These are phyloP conservation scores for Unio pictorum DNA, from an alignment of 2,888 invertebrate species.

Conservation along the genomic window DNA sequence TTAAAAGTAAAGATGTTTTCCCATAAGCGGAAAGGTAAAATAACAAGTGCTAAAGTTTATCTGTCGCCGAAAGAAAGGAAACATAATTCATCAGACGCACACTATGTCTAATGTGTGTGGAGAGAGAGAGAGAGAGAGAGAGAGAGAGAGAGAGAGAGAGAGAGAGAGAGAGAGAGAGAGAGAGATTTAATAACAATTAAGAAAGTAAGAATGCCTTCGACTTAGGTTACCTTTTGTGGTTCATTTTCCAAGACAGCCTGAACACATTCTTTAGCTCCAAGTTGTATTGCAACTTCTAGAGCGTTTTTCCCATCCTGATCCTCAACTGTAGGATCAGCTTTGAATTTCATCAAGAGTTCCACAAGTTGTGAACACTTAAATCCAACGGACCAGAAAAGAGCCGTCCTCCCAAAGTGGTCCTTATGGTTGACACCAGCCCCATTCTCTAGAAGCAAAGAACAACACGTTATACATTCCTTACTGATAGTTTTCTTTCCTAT, in stretches of 20 bases:
- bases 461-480: slow-evolving; percentile 35
- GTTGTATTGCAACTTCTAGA: slow-evolving; percentile 39
- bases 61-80: no score
- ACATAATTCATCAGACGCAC: no score
- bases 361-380: slow-evolving; percentile 30
- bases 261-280: slow-evolving; percentile 36
- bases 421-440: slow-evolving; percentile 41
- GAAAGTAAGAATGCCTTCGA: no score
- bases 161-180: no score
- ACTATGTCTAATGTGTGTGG: no score
- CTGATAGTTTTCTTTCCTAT: slow-evolving; percentile 28
- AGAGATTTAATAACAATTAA: no score
- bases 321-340: slow-evolving; percentile 31
- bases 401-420: slow-evolving; percentile 40
- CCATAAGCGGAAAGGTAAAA: no score
- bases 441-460: slow-evolving; percentile 32
- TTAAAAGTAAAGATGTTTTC: no score
- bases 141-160: no score
- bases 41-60: no score
- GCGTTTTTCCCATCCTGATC: slow-evolving; percentile 44
- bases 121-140: no score
- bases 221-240: slow-evolving; percentile 10
- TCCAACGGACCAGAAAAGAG: slow-evolving; percentile 42
- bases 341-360: slow-evolving; percentile 27
- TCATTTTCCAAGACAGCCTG: slow-evolving; percentile 24